phyloP scores from a whole-genome alignment of 1,140 invertebrate species.

The Limonius californicus region DNA sequence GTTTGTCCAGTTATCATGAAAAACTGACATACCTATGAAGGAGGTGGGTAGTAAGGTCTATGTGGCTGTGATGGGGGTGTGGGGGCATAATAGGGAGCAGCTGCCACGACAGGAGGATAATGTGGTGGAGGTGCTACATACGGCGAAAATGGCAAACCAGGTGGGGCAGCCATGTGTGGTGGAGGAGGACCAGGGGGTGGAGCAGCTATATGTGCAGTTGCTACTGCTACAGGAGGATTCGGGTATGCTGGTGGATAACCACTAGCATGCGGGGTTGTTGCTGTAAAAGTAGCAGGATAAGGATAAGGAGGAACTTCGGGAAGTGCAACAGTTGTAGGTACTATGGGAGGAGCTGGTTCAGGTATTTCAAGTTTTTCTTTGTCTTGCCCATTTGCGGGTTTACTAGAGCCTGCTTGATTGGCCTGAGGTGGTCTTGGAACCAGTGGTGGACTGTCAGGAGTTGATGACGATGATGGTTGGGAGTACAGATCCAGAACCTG shows the following conservation, averaged over 20 bases:
- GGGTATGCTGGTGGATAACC: conserved; percentile 44
- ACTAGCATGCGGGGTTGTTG: conserved; percentile 40
- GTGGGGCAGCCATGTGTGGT: conserved; percentile 34
- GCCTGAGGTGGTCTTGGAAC: conserved; percentile 16
- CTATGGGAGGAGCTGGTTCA: conserved; percentile 38
- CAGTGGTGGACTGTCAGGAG: conserved; percentile 59
- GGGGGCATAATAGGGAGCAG: conserved; percentile 47
- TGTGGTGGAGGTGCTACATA: conserved; percentile 35
- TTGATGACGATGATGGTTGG: conserved; percentile 55
- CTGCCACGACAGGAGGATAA: conserved; percentile 40
- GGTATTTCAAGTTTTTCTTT: conserved; percentile 18
- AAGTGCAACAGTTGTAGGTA: conserved; percentile 46
- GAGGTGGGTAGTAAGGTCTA: conserved; percentile 48
- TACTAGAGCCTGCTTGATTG: conserved; percentile 5
- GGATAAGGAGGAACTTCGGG: conserved; percentile 23
- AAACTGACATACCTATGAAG: background rate
- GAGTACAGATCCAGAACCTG: conserved; percentile 83
- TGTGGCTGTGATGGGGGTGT: conserved; percentile 29
- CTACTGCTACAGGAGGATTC: conserved; percentile 18
- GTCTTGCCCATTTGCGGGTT: conserved; percentile 24
- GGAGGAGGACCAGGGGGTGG: conserved; percentile 44
- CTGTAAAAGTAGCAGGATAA: conserved; percentile 28
- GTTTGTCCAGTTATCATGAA: too few species aligned
- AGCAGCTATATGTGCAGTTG: conserved; percentile 30
- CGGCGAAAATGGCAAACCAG: background rate